These are phyloP conservation scores for Crotalus viridis DNA, from an alignment of 2,113 vertebrate species.

Conservation along the genomic window DNA sequence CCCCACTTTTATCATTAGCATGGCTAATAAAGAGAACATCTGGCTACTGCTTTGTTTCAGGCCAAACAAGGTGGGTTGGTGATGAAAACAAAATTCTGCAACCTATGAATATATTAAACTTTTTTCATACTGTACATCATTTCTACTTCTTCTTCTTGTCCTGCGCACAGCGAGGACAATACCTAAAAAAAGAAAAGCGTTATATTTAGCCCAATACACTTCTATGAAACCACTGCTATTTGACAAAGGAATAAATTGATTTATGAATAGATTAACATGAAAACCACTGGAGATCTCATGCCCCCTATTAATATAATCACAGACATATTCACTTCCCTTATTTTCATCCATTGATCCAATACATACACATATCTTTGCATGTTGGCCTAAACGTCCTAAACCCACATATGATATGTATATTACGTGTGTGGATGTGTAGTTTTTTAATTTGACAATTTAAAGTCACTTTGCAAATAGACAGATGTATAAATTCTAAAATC, in stretches of 20 bases:
- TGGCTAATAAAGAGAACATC: constrained; percentile 52
- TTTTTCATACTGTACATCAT: constrained; percentile 46
- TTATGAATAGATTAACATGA: neutral
- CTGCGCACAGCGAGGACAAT: constrained; percentile 93
- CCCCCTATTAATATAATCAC: neutral
- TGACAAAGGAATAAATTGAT: neutral
- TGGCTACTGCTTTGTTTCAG: constrained; percentile 63
- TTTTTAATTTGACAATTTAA: neutral
- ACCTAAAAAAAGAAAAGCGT: constrained; percentile 72
- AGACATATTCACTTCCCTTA: neutral
- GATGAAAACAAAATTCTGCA: constrained; percentile 62
- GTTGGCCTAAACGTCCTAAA: neutral
- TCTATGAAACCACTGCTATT: neutral
- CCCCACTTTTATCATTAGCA: constrained; percentile 17
- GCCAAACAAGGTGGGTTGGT: constrained; percentile 48
- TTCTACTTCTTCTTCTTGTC: constrained; percentile 93
- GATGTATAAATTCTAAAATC: neutral
- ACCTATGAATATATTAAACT: constrained; percentile 50
- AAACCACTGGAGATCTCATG: neutral
- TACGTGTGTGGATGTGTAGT: neutral
- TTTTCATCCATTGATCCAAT: neutral
- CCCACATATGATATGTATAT: neutral
- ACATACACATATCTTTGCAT: neutral
- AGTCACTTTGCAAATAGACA: neutral
- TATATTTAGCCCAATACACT: constrained; percentile 5